Percentiles rank a stretch among this genome's conserved stretches.
phyloP scores from a whole-genome alignment of 1,140 invertebrate genomes.

The Heliothis subflexa region DNA sequence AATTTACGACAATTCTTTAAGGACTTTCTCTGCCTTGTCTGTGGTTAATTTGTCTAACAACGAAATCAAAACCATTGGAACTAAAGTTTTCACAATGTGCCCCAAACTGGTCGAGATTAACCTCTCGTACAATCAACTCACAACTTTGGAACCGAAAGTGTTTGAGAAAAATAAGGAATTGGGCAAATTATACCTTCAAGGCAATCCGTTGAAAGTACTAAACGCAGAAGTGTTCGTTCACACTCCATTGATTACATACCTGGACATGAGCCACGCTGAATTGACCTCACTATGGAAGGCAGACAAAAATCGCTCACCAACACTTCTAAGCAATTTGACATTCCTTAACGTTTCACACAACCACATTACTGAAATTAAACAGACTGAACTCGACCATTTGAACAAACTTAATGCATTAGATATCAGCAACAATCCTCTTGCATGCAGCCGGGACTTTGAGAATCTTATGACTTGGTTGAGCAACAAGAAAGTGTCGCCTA shows the following conservation, averaged over 20 bases:
- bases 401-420: slow-evolving; percentile 88
- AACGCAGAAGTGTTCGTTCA: slow-evolving; percentile 89
- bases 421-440: slow-evolving; percentile 88
- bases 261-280: slow-evolving; percentile 89
- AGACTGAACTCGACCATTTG: slow-evolving; percentile 86
- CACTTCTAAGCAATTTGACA: slow-evolving; percentile 83
- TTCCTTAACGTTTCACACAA: slow-evolving; percentile 88
- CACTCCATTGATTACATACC: slow-evolving; percentile 78
- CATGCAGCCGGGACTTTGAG: slow-evolving; percentile 88
- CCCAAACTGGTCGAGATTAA: slow-evolving; percentile 89
- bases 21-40: slow-evolving; percentile 89
- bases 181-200: slow-evolving; percentile 89
- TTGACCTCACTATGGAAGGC: slow-evolving; percentile 89
- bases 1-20: slow-evolving; percentile 88
- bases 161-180: slow-evolving; percentile 89
- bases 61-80: slow-evolving; percentile 85
- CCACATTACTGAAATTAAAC: slow-evolving; percentile 86
- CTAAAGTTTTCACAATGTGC: slow-evolving; percentile 82
- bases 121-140: slow-evolving; percentile 89
- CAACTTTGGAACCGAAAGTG: slow-evolving; percentile 86
- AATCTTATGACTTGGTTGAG: slow-evolving; percentile 87
- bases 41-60: slow-evolving; percentile 89
- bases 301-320: slow-evolving; percentile 73
- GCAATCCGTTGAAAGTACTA: slow-evolving; percentile 89
- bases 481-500: slow-evolving; percentile 82